A percentile compares a stretch with the other conserved stretches of the same genome.
Conservation (phyloP, 2,888 invertebrate genomes). For the Conistra vaccinii region DNA sequence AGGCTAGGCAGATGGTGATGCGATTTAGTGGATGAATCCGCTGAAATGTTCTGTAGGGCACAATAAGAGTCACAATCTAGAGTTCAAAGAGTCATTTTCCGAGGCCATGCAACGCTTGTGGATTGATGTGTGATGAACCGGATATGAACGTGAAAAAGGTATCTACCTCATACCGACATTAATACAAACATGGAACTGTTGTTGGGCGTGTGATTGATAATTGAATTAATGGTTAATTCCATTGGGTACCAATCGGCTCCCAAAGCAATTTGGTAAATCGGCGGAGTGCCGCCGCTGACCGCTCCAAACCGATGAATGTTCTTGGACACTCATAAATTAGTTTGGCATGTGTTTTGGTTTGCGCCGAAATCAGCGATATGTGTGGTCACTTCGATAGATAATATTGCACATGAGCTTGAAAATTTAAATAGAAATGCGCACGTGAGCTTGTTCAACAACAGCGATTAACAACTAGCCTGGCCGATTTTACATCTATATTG, state of each 20-base stretch:
- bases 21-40: neutral
- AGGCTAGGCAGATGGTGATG: too few species aligned
- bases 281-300: conserved; percentile 60
- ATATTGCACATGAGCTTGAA: conserved; percentile 39
- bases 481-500: conserved; percentile 32
- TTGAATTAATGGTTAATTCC: conserved; percentile 76
- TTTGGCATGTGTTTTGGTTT: conserved; percentile 68
- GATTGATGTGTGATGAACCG: conserved; percentile 19
- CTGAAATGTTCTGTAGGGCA: conserved; percentile 2
- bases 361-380: conserved; percentile 64
- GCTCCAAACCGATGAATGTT: conserved; percentile 70
- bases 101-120: conserved; percentile 9
- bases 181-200: conserved; percentile 66
- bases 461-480: conserved; percentile 16
- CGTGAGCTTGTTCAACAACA: conserved; percentile 30
- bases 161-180: conserved; percentile 47
- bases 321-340: conserved; percentile 73
- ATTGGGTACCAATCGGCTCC: conserved; percentile 69
- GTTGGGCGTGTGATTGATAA: conserved; percentile 73
- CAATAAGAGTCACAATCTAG: neutral
- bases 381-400: conserved; percentile 61
- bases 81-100: conserved; percentile 23
- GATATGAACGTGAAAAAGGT: conserved; percentile 20
- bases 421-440: too few species aligned
- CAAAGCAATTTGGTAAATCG: conserved; percentile 75